A percentile compares a stretch with the other conserved stretches of the same genome.
These are phyloP conservation scores for Agrotis ipsilon DNA, from an alignment of 2,888 invertebrate genomes.

Conservation along the genomic window DNA sequence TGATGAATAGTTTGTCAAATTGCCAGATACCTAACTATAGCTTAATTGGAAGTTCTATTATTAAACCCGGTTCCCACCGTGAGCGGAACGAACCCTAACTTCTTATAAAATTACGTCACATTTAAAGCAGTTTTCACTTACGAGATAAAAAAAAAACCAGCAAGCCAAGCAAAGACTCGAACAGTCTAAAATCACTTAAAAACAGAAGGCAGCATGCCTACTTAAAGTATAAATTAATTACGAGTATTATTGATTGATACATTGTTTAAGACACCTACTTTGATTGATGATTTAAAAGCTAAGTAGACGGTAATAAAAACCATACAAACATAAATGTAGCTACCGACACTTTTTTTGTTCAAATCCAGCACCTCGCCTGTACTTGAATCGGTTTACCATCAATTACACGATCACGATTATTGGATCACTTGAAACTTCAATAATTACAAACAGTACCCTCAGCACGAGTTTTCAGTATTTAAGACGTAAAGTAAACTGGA, in stretches of 20 bases:
- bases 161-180: no score
- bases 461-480: no score
- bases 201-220: neutral
- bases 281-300: slow-evolving; percentile 10
- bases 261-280: no score
- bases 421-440: neutral
- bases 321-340: neutral
- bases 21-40: no score
- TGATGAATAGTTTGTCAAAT: no score
- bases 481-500: no score
- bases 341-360: slow-evolving; percentile 9
- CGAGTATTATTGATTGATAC: slow-evolving; percentile 10
- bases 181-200: neutral
- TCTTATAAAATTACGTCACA: no score
- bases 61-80: no score
- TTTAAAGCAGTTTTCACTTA: no score
- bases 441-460: neutral
- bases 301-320: slow-evolving; percentile 11
- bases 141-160: no score
- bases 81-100: no score
- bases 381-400: slow-evolving; percentile 1
- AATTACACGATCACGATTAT: slow-evolving; percentile 15
- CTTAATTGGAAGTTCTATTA: no score
- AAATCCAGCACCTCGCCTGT: slow-evolving; percentile 6
- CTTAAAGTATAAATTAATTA: neutral